Conservation (phyloP, 2,797 vertebrate genomes). For the Labeo calbasu region DNA sequence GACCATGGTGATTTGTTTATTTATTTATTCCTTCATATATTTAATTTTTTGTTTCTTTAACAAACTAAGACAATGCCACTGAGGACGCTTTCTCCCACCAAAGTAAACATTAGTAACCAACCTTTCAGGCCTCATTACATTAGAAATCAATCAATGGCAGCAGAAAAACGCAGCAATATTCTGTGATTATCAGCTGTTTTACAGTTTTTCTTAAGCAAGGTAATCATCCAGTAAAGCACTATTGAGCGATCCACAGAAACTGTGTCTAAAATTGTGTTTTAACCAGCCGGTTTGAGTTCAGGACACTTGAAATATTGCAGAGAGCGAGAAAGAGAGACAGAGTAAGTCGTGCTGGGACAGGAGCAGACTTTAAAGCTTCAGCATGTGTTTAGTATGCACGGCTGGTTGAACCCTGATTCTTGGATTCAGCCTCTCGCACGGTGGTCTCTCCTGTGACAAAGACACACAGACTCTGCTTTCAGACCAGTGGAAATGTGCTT, state of each 20-base stretch:
- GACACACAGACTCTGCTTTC: slow-evolving; percentile 14
- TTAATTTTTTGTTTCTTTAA: background rate
- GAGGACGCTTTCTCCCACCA: background rate
- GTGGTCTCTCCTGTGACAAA: slow-evolving; percentile 43
- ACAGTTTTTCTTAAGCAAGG: slow-evolving; percentile 10
- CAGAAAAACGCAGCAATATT: background rate
- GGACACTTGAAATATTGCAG: background rate
- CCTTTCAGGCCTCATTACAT: background rate
- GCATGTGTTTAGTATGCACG: slow-evolving; percentile 56
- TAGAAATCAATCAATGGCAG: slow-evolving; percentile 23
- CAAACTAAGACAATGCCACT: background rate
- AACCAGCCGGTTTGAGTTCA: background rate
- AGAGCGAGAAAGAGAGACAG: background rate
- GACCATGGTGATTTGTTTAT: background rate
- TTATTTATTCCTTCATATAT: background rate
- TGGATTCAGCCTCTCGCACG: slow-evolving; percentile 20
- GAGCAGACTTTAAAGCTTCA: slow-evolving; percentile 45
- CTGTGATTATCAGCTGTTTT: slow-evolving; percentile 27
- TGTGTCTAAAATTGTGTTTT: slow-evolving; percentile 18
- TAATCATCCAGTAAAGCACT: slow-evolving; percentile 6
- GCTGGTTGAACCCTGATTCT: slow-evolving; percentile 29
- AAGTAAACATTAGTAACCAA: background rate
- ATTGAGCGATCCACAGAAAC: background rate
- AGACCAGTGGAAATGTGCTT: background rate
- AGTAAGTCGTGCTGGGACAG: slow-evolving; percentile 11